Base-by-base conservation (phyloP, 2,888 invertebrate species). In the Willowsia nigromaculata region DNA sequence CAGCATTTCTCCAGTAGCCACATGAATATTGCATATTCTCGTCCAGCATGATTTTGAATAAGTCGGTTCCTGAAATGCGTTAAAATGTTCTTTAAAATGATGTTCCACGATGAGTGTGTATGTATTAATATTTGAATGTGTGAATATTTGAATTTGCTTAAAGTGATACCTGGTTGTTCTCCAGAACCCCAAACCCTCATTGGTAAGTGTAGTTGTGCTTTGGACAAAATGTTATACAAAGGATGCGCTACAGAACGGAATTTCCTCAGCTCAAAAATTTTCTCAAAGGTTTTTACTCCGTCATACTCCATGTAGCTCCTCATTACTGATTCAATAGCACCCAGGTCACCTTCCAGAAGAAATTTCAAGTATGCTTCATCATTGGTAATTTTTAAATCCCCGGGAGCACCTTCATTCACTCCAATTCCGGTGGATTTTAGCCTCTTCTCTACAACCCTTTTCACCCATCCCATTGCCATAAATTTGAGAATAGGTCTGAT, bases 1-100 rank as follows among this genome's bases (percentile, higher is more conserved):
- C 74, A 5, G 92, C 92, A 11, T 74, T 78, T 53, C 68, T 80
- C 92, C 92, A 92, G 59, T 92, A 92, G 0, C 92, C 92, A 33
- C 90, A 91, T 56, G 88, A 86, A 78, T 90, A 90, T 56, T 90
- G 91, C 90, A 91, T 91, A 0, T 81, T 88, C n/a, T 84, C 84
- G 9, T 84, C 84, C 37, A 84, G 40, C 84, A 84, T 84, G 11
- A 74, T 74, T 56, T 84, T 84, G 18, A 84, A 84, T 2, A 84
- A 37, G 25, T 84, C 84, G 1, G 27, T 37, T 40, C 84, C 84
- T 84, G 33, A n/a, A 11, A 47, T 50, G 15, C 1, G 37, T 4
- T 53, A 33, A 80, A 80, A 80, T n/a, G 15, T 30, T 25, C 15
- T 27, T 3, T 27, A 30, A 27, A 62, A 43, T 3, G 7, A 1